Base-by-base conservation (phyloP, 2,113 vertebrate species). In the Apodemus speciosus region DNA sequence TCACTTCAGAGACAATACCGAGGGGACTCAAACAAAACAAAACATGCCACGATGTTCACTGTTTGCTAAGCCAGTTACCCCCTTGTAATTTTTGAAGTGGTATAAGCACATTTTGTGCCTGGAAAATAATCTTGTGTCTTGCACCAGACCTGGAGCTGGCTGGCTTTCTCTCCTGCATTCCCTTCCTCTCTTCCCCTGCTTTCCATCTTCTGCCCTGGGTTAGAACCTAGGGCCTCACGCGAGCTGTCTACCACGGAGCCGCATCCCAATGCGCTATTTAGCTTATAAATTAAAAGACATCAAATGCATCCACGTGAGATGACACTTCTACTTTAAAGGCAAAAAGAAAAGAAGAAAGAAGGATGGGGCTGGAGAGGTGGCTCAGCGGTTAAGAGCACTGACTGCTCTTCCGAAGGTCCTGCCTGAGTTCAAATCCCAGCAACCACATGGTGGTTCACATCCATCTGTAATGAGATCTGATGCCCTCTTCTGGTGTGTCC, bases 41-140 rank as follows among this genome's bases (percentile, higher is more conserved):
- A 85, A 46, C 49, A 86, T 9, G 3, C 79, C 46, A 32, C 2
- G 7, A 91, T 32, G 71, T 53, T 72, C 68, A 16, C 38, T n/a
- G 0, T n/a, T 35, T n/a, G 60, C 68, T 32, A 62, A 68, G 58
- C 66, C 71, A 40, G 46, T 73, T 51, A 75, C 7, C 60, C 71
- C 76, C 58, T 92, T 95, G 80, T 85, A 40, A 77, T 46, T 89
- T 18, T 27, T 75, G 43, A 92, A 88, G 85, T 56, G 23, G 8
- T 10, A 11, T 68, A 51, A 49, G 51, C 88, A 40, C 21, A 75
- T 60, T 84, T 84, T 46, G 3, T 58, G 66, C 81, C 76, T 87
- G 56, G 38, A 66, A 95, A 89, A 58, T 85, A 71, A 81, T 58
- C 40, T 66, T 11, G 27, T 21, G 60, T 87, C 40, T 81, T 81